Percentiles rank a stretch among this genome's conserved stretches.
Evolutionary conservation across 2,113 vertebrate species (phyloP).

Genomic region (Gobiocypris rarus): DNA sequence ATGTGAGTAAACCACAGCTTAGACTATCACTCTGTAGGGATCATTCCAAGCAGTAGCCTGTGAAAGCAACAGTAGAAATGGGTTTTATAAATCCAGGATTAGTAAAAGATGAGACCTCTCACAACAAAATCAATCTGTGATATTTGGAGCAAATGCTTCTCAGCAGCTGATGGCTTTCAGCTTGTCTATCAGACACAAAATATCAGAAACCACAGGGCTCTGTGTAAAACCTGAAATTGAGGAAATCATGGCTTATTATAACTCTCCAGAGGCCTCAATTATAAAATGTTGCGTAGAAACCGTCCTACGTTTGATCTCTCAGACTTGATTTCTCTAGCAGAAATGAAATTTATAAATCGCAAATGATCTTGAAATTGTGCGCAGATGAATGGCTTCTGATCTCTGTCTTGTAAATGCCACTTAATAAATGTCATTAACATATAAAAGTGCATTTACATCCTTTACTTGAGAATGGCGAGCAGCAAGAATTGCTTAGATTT

Average conservation of each 20-base stretch:
- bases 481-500: too few relatives aligned
- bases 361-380: too few relatives aligned
- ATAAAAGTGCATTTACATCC: too few relatives aligned
- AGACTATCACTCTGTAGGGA: neutral
- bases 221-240: neutral
- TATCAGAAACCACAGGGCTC: neutral
- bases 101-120: neutral
- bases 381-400: too few relatives aligned
- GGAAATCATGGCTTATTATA: neutral
- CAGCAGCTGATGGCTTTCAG: neutral
- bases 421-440: too few relatives aligned
- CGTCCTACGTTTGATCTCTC: too few relatives aligned
- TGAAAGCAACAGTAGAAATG: neutral
- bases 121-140: neutral
- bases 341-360: too few relatives aligned
- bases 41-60: neutral
- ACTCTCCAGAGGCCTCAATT: neutral
- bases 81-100: conserved; percentile 5
- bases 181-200: neutral
- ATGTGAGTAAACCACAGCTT: neutral
- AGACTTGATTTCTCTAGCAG: too few relatives aligned
- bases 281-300: too few relatives aligned
- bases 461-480: too few relatives aligned
- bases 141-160: neutral
- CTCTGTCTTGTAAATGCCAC: too few relatives aligned